Evolutionary conservation across 2,888 invertebrate genomes (phyloP).

Genomic region (Hirudinaria manillensis): DNA sequence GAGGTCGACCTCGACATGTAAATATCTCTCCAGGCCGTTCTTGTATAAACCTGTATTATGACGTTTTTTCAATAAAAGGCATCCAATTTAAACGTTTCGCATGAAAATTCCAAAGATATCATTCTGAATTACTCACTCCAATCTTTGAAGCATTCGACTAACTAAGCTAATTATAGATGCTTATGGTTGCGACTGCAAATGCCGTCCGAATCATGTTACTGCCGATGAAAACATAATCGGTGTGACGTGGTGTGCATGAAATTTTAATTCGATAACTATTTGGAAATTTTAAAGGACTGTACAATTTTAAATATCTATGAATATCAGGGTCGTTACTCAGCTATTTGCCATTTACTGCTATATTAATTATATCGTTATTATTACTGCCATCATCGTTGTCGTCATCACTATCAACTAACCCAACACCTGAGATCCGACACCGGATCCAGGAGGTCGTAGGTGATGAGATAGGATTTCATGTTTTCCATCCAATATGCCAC

Average conservation of each 20-base stretch:
- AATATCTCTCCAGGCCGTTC: slow-evolving; percentile 82
- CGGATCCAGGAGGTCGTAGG: slow-evolving; percentile 89
- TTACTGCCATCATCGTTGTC: too few species aligned
- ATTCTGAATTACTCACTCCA: too few species aligned
- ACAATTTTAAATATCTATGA: too few species aligned
- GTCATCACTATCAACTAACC: slow-evolving; percentile 59
- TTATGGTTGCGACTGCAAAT: too few species aligned
- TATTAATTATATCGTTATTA: background rate
- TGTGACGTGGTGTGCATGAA: background rate
- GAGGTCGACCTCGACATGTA: slow-evolving; percentile 77
- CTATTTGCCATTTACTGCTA: too few species aligned
- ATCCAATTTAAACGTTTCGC: too few species aligned
- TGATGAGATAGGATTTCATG: slow-evolving; percentile 86
- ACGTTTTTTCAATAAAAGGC: background rate
- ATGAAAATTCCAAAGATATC: too few species aligned
- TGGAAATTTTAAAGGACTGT: background rate
- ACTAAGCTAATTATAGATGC: background rate
- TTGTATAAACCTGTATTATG: slow-evolving; percentile 64
- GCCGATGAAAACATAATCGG: too few species aligned
- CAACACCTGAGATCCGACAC: slow-evolving; percentile 90
- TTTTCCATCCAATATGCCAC: slow-evolving; percentile 97
- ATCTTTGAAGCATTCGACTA: too few species aligned
- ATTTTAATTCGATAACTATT: background rate
- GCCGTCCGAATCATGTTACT: too few species aligned
- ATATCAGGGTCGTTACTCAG: too few species aligned